Percentiles rank a stretch among this genome's conserved stretches.
Conservation (phyloP, 2,888 invertebrate genomes). For the Leucania comma region DNA sequence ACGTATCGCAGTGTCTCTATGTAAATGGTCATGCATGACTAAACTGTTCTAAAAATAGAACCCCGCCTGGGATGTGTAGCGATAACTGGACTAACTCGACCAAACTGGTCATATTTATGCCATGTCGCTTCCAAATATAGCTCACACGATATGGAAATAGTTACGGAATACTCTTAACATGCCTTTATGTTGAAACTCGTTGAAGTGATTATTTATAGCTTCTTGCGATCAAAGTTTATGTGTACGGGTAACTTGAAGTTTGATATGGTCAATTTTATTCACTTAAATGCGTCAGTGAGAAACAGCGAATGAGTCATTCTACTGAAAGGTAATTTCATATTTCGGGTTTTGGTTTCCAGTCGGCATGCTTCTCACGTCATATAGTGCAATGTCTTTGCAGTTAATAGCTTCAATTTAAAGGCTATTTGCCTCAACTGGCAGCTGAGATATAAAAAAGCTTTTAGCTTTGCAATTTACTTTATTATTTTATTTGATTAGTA, state of each 20-base stretch:
- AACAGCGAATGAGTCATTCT: conserved; percentile 42
- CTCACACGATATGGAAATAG: conserved; percentile 65
- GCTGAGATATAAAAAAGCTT: conserved; percentile 53
- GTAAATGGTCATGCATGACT: conserved; percentile 79
- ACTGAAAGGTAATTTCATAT: conserved; percentile 42
- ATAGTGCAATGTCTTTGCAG: conserved; percentile 39
- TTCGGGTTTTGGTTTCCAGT: conserved; percentile 29
- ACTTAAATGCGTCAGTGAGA: conserved; percentile 22
- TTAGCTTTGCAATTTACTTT: conserved; percentile 45
- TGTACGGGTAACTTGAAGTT: conserved; percentile 37
- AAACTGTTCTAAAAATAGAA: conserved; percentile 83
- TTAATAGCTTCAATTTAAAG: conserved; percentile 55
- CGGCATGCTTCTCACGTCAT: conserved; percentile 43
- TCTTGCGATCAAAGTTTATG: conserved; percentile 37
- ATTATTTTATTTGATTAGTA: conserved; percentile 43
- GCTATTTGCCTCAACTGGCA: conserved; percentile 39
- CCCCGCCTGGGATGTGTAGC: conserved; percentile 76
- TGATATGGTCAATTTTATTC: conserved; percentile 32
- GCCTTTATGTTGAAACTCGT: conserved; percentile 51
- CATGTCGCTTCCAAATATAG: conserved; percentile 79
- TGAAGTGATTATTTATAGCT: conserved; percentile 58
- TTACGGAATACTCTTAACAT: conserved; percentile 59
- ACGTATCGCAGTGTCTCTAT: conserved; percentile 65
- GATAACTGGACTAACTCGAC: conserved; percentile 83
- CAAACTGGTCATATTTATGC: conserved; percentile 78